Evolutionary conservation across 2,888 invertebrate species (phyloP).

Genomic region (Drosophila sordidapex): DNA sequence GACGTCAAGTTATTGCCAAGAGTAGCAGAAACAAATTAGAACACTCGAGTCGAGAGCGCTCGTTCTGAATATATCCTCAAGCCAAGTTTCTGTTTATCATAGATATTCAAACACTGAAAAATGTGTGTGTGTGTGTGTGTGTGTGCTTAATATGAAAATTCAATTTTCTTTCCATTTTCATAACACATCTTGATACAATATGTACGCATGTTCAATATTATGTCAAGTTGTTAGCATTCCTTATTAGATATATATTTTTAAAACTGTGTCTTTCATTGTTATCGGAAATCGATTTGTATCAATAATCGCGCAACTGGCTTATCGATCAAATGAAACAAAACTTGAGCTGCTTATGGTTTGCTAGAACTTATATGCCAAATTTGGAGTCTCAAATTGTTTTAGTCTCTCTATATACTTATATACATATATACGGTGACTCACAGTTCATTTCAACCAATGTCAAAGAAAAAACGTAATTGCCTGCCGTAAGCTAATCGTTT

Average conservation of each 20-base stretch:
- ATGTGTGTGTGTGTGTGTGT: neutral
- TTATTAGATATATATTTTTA: neutral
- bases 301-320: neutral
- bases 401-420: neutral
- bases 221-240: neutral
- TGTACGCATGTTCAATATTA: neutral
- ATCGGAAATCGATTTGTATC: neutral
- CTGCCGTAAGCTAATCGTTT: too few species aligned
- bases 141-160: neutral
- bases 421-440: too few species aligned
- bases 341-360: neutral
- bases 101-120: neutral
- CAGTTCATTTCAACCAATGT: too few species aligned
- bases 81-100: neutral
- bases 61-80: neutral
- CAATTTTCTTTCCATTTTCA: neutral
- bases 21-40: conserved; percentile 18
- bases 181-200: neutral
- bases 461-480: too few species aligned
- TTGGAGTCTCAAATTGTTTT: neutral
- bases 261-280: neutral
- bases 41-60: neutral
- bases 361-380: neutral
- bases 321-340: neutral
- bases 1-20: conserved; percentile 67